Evolutionary conservation across 2,113 vertebrate genomes (phyloP), one percentile per base, ranked within the genome.

Genomic region (Edolisoma coerulescens): DNA sequence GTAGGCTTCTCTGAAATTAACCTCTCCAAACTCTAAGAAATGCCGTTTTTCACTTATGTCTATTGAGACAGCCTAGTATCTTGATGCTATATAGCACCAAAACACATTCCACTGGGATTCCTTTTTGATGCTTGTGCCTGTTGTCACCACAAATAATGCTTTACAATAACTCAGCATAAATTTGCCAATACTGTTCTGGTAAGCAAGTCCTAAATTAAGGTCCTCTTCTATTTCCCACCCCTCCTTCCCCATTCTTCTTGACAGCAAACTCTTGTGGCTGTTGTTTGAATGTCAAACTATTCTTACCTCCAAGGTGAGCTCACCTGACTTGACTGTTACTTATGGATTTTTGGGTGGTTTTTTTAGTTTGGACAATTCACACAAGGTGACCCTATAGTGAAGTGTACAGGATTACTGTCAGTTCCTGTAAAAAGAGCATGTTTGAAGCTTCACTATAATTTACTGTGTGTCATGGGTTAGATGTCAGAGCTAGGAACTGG

Each of bases 291-390:
- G 33, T 49, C 53, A 71, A 60, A 52, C 13, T 84, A 42, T 56
- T 60, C 60, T 68, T 44, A 44, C 16, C 19, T 81, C 35, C 24
- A 54, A 71, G 33, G 50, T 22, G 28, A 77, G 13, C 12, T 76
- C 9, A 39, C 14, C 12, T 56, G 32, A 80, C 27, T 28, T 44
- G 8, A 17, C 23, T 41, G 5, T 39, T 63, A 50, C 49, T 84
- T 54, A n/a, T 0, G 4, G 21, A 67, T 61, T 65, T 84, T 68
- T 7, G 24, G 2, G 35, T 70, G 15, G 0, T 0, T 71, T 64
- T 76, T 78, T 57, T 15, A 1, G 7, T 68, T 89, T 71, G 32
- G 26, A 49, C 21, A 84, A 60, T 24, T 56, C 65, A 54, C 0
- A 2, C 14, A 37, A 67, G 16, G 17, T 49, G 26, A 63, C 14